Percentiles rank a stretch among this genome's conserved stretches.
These are phyloP conservation scores for Beris chalybata DNA, from an alignment of 2,888 invertebrate species.

Conservation along the genomic window DNA sequence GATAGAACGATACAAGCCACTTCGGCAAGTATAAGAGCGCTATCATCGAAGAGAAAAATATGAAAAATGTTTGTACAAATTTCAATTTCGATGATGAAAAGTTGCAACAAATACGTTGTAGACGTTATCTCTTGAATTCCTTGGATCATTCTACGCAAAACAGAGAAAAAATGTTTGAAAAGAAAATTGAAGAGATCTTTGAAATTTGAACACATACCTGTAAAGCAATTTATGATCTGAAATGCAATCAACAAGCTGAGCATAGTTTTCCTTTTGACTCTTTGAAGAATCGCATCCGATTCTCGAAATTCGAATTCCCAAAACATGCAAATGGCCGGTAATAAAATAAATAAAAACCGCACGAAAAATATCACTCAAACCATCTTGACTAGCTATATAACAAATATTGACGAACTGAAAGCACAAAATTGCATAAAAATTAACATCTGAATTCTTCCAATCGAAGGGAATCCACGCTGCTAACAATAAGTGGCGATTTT, in stretches of 20 bases:
- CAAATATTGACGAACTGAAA: neutral
- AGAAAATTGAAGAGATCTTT: too few relatives aligned
- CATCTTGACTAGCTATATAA: constrained; percentile 5
- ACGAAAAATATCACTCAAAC: constrained; percentile 7
- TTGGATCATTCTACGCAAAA: too few relatives aligned
- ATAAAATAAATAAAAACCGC: neutral
- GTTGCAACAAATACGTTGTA: too few relatives aligned
- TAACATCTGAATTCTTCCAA: neutral
- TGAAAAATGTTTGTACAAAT: too few relatives aligned
- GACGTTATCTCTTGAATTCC: too few relatives aligned
- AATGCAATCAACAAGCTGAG: neutral
- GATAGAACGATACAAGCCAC: too few relatives aligned
- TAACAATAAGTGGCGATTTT: neutral
- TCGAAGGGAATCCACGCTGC: constrained; percentile 6
- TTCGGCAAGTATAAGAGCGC: too few relatives aligned
- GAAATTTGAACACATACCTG: neutral
- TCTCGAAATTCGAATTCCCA: neutral
- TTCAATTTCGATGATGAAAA: too few relatives aligned
- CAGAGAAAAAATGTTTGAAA: too few relatives aligned
- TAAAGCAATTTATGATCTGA: neutral
- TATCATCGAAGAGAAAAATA: too few relatives aligned
- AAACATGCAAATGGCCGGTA: neutral
- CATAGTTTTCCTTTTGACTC: neutral
- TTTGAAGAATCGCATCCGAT: neutral
- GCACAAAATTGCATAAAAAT: neutral